Base-by-base conservation (phyloP, 2,888 invertebrate species). In the Sipunculus nudus region DNA sequence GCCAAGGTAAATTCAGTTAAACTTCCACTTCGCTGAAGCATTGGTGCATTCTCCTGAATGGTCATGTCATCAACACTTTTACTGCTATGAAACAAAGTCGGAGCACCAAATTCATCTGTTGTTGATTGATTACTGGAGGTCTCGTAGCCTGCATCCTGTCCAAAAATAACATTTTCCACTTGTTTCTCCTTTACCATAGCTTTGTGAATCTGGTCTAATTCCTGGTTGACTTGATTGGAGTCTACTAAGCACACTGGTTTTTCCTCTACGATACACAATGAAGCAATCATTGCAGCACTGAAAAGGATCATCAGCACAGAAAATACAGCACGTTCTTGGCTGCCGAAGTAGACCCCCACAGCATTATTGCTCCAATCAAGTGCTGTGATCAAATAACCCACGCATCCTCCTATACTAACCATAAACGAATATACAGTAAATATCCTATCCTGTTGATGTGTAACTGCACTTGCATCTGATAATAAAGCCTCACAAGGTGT, bases 401-500 rank as follows among this genome's bases (percentile, higher is more conserved):
- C 89, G 77, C 93, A 93, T 2, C 97, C 96, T 0, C 97, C 97
- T 0, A 95, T 85, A 3, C 96, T 96, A 8, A 96, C 95, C 95
- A 96, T 96, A 70, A 96, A 89, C 0, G 96, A 96, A 80, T 97
- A 97, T 1, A 96, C 93, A 73, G 94, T 96, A 23, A 97, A 86
- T 0, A 96, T 96, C 76, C 89, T 89, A 0, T 95, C 94, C 77
- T 96, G 95, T 80, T 96, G 96, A n/a, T n/a, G n/a, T 16, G 38
- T 38, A 16, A 16, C 13, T 16, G 49, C 50, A 58, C 94, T 93
- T 52, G 96, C 92, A 80, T 97, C 97, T 26, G 96, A 88, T 0
- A 97, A 87, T 85, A 95, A 94, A 43, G 96, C 95, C 71, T 97
- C 88, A 0, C 96, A 90, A 0, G 97, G 96, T 78, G 95, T 96